Evolutionary conservation across 2,113 vertebrate species (phyloP), one percentile per base, ranked within the genome.

Genomic region (Carassius carassius): DNA sequence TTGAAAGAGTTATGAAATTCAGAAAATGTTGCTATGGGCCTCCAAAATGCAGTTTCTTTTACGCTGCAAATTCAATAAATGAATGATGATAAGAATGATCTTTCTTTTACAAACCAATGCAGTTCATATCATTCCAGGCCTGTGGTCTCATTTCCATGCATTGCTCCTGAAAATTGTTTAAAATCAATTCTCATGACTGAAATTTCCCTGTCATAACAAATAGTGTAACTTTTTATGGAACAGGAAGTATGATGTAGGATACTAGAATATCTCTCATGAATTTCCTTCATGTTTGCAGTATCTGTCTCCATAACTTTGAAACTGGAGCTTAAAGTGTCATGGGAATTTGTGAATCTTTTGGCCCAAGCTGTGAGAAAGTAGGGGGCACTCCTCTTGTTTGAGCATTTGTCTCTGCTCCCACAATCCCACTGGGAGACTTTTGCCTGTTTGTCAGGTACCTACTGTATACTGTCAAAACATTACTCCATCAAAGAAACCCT

Each of bases 401-500:
- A 56, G 65, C 47, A n/a, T 47, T 41, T 56, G 49, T 56, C 44
- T 41, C 14, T 41, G 19, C 58, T 25, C 11, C 41, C 72, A 65
- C 56, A 51, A 35, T 65, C 60, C 80, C 67, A 72, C 67, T 37
- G 60, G 74, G 56, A 6, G 72, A n/a, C 88, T 83, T 89, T 79
- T 82, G 35, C 78, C 23, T 89, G 91, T 92, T 91, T 90, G 88
- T 90, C 86, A 89, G 82, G 54, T 91, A 91, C 89, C 89, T 84
- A 29, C 29, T 29, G 29, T 29, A 89, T 89, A 87, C 86, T 88
- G 81, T 86, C 79, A 90, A 87, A 93, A 91, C 92, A 92, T 92
- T 87, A 88, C 90, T 92, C 82, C 88, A 73, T 90, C 89, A 92
- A 91, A 85, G 87, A 90, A 91, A 91, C 81, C 21, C 7, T 78